Evolutionary conservation across 2,888 invertebrate genomes (phyloP), one percentile per base, ranked within the genome.

Genomic region (Monoplex corrugatus): DNA sequence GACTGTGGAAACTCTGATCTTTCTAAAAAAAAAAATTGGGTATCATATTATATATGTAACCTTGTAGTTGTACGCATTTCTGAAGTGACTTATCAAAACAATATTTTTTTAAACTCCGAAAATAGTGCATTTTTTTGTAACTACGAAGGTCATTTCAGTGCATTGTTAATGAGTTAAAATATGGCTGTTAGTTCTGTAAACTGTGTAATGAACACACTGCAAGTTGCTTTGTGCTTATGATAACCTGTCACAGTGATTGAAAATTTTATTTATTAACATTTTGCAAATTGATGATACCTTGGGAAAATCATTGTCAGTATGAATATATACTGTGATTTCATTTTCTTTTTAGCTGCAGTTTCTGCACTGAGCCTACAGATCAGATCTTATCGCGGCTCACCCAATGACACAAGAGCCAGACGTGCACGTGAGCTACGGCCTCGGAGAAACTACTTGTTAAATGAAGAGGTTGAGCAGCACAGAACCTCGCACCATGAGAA

Each of bases 391-490:
- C 78, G 50, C n/a, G n/a, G n/a, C 1, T 40, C 80, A 19, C 80
- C 19, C 2, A 32, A 80, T 68, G 83, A 72, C 80, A 80, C 88
- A 19, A 88, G 83, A 45, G 88, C 88, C 43, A 32, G 88, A n/a
- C 57, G 82, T 23, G 57, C 87, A 23, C 72, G 84, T 19, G 87
- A 90, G 8, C 78, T 90, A 43, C n/a, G 90, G n/a, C 68, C 43
- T 0, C 90, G 90, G 19, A 84, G 72, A 72, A 91, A 91, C 50
- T 90, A 78, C 50, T 72, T 91, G 0, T 82, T 88, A 28, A 57
- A 75, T 87, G 89, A 90, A 43, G 78, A 90, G 5, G 90, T 91
- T 6, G 90, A 91, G 78, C 88, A 90, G 38, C 89, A 91, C 45
- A 88, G 91, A 50, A 57, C 35, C 1, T 89, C 88, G 43, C 82